phyloP scores from a whole-genome alignment of 2,113 vertebrate species.

The Psilopsiagon aymara region DNA sequence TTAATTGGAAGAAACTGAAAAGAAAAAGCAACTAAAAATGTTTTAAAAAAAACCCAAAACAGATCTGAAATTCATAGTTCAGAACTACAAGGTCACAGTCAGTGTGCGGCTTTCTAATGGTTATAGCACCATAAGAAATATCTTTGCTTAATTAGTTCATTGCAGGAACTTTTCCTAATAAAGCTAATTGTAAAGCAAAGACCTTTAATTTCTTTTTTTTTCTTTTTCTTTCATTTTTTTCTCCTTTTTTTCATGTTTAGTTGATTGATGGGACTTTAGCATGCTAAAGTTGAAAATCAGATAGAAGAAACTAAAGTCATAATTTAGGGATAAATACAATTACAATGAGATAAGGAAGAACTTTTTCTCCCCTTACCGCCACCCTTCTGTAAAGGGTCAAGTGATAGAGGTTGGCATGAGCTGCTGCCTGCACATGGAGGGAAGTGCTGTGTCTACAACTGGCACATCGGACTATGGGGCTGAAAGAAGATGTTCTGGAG shows the following conservation, averaged over 20 bases:
- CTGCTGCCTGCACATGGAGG: background rate
- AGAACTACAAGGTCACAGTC: background rate
- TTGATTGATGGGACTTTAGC: background rate
- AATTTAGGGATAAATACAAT: background rate
- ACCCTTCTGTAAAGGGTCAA: background rate
- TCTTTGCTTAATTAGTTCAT: background rate
- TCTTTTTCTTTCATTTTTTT: fast-evolving
- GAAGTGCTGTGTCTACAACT: background rate
- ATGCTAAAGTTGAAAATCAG: background rate
- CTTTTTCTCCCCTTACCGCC: background rate
- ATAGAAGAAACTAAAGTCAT: background rate
- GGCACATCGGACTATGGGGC: background rate
- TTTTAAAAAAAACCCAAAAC: background rate
- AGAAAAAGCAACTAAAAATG: background rate
- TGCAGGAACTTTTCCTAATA: background rate
- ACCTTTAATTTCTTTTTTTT: background rate
- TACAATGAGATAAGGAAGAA: background rate
- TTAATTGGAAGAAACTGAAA: background rate
- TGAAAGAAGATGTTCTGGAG: background rate
- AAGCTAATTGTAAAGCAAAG: background rate
- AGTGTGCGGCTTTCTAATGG: background rate
- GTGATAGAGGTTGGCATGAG: background rate
- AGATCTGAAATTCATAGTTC: background rate
- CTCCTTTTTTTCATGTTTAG: background rate
- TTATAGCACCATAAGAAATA: background rate